Base-by-base conservation (phyloP, 2,888 invertebrate genomes). In the Mythimna lalbum region DNA sequence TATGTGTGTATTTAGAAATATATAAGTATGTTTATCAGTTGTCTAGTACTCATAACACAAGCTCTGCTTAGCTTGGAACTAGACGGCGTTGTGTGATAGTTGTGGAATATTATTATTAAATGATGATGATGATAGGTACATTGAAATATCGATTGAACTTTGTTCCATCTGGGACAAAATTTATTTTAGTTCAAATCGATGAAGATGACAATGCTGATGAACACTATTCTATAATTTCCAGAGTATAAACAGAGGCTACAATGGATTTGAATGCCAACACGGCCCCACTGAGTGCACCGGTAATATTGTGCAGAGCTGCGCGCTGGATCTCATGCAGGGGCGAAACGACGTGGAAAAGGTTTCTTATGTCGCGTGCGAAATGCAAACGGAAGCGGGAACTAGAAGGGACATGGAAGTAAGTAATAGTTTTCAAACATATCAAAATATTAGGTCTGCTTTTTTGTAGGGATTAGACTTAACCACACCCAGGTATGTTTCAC, bases 301-400 rank as follows among this genome's bases (percentile, higher is more conserved):
- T 5, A 97, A 97, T 86, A 92, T 96, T 68, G 93, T 97, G 50
- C 97, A 97, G 86, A 97, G 97, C 56, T 97, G 97, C 87, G 95
- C 96, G 5, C 87, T 97, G 63, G 94, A 83, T 76, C 77, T 84
- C 49, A 93, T 90, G 90, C 82, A 63, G 80, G 90, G 82, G 1
- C 86, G 83, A 57, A 86, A 74, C 75, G 95, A 93, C 50, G 23
- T 78, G 19, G 87, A 92, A 23, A 91, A 86, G 63, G 90, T 96
- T 36, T 89, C 91, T n/a, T 97, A 96, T 80, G 96, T 95, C 2
- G 90, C 91, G 4, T 97, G 97, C 78, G 97, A 97, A 88, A 96
- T 97, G 96, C 81, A 89, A 23, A 90, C 90, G 0, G 78, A 87
- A 23, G 92, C 95, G 31, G 94, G 93, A 6, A 86, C 94, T 12